phyloP scores from a whole-genome alignment of 2,113 vertebrate species.

The Heterotilapia buettikoferi region DNA sequence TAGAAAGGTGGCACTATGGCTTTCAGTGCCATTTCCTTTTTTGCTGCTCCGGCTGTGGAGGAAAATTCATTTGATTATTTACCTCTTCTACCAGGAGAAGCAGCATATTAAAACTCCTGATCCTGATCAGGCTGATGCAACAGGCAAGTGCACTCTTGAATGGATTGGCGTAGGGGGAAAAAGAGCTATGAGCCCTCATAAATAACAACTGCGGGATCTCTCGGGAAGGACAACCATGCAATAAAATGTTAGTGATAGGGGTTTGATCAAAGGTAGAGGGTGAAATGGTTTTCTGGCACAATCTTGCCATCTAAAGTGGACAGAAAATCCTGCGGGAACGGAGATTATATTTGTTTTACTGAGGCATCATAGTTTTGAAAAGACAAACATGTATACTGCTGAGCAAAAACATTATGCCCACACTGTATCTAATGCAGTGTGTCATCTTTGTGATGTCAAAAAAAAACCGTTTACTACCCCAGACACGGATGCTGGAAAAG shows the following conservation, averaged over 20 bases:
- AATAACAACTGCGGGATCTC: conserved; percentile 18
- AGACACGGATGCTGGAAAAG: neutral
- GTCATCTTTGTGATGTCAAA: neutral
- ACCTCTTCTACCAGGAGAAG: neutral
- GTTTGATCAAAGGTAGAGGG: conserved; percentile 26
- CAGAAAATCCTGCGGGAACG: neutral
- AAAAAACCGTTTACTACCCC: accelerated
- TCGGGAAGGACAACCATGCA: conserved; percentile 2
- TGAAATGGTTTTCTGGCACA: neutral
- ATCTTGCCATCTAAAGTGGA: neutral
- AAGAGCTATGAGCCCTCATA: neutral
- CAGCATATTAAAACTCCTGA: neutral
- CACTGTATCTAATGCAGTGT: neutral
- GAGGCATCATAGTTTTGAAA: neutral
- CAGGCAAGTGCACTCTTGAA: neutral
- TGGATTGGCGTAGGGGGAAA: neutral
- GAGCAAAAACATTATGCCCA: neutral
- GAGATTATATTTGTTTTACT: neutral
- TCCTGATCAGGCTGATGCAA: conserved; percentile 2
- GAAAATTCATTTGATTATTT: conserved; percentile 8
- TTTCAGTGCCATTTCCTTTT: neutral
- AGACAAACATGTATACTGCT: neutral
- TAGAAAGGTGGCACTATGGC: neutral
- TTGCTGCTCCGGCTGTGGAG: neutral
- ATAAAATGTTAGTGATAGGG: conserved; percentile 31